These are phyloP conservation scores for Dermolepida albohirtum DNA, from an alignment of 2,888 invertebrate genomes.

Conservation along the genomic window DNA sequence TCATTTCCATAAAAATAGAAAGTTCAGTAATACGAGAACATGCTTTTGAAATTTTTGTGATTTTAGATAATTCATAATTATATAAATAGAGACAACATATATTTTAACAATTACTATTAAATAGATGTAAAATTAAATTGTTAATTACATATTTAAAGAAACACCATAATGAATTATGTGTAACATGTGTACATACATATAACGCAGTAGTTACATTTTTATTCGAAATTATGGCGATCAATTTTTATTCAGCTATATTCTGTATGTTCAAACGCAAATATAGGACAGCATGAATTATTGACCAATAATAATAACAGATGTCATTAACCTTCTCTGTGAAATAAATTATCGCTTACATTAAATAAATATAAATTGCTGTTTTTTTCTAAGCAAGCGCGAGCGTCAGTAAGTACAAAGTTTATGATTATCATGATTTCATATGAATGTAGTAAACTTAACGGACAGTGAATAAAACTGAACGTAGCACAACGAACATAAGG, in stretches of 20 bases:
- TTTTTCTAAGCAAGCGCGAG: slow-evolving; percentile 30
- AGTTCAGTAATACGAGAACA: too few relatives aligned
- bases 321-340: slow-evolving; percentile 37
- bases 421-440: slow-evolving; percentile 22
- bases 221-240: too few relatives aligned
- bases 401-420: slow-evolving; percentile 38
- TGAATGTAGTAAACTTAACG: slow-evolving; percentile 22
- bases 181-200: too few relatives aligned
- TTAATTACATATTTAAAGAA: too few relatives aligned
- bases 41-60: too few relatives aligned
- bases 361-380: slow-evolving; percentile 37
- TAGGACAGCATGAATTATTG: slow-evolving; percentile 38
- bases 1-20: too few relatives aligned
- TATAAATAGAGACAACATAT: too few relatives aligned
- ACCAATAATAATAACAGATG: slow-evolving; percentile 38
- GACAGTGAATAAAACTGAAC: slow-evolving; percentile 11
- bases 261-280: slow-evolving; percentile 27
- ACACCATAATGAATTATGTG: too few relatives aligned
- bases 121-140: too few relatives aligned
- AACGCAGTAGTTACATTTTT: too few relatives aligned
- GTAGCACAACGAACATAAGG: background rate
- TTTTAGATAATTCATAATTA: too few relatives aligned
- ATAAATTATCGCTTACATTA: slow-evolving; percentile 38
- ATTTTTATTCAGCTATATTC: background rate
- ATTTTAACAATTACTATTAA: too few relatives aligned